These are phyloP conservation scores for Neria commutata DNA, from an alignment of 2,888 invertebrate genomes.

Conservation along the genomic window DNA sequence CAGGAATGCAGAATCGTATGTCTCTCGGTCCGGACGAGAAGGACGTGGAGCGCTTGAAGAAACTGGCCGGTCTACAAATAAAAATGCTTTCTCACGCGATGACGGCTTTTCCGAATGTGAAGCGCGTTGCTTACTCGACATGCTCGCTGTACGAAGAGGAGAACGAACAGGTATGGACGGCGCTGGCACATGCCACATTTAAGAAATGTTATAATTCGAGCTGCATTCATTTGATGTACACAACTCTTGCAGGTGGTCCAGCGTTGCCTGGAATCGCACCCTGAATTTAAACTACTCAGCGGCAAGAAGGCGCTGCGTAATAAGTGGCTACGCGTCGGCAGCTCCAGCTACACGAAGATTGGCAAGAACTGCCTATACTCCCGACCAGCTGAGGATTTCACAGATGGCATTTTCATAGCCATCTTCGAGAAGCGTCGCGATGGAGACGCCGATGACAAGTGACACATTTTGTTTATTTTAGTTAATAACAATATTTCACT, in stretches of 20 bases:
- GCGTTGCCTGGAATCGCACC: slow-evolving; percentile 50
- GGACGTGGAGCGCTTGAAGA: slow-evolving; percentile 66
- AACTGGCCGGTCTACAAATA: slow-evolving; percentile 79
- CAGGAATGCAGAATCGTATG: slow-evolving; percentile 73
- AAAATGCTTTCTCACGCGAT: slow-evolving; percentile 87
- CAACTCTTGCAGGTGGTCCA: slow-evolving; percentile 66
- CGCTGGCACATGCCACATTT: not conserved
- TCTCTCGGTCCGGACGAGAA: slow-evolving; percentile 64
- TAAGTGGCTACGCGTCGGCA: slow-evolving; percentile 74
- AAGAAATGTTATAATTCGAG: not conserved
- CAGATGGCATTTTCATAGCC: slow-evolving; percentile 96
- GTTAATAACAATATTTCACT: too few relatives aligned
- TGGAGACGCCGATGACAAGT: slow-evolving; percentile 21
- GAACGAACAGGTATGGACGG: slow-evolving; percentile 79
- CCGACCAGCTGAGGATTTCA: slow-evolving; percentile 75
- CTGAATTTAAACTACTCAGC: slow-evolving; percentile 70
- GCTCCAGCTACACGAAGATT: slow-evolving; percentile 69
- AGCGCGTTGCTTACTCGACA: slow-evolving; percentile 92
- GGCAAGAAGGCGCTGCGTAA: slow-evolving; percentile 67
- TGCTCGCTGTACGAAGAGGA: slow-evolving; percentile 90
- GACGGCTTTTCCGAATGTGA: slow-evolving; percentile 79
- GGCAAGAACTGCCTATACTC: slow-evolving; percentile 81
- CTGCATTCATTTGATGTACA: not conserved
- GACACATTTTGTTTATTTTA: too few relatives aligned
- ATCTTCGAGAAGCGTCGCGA: slow-evolving; percentile 71